Conservation (phyloP, 1,140 invertebrate genomes). For the Pseudomyrmex cubaensis region DNA sequence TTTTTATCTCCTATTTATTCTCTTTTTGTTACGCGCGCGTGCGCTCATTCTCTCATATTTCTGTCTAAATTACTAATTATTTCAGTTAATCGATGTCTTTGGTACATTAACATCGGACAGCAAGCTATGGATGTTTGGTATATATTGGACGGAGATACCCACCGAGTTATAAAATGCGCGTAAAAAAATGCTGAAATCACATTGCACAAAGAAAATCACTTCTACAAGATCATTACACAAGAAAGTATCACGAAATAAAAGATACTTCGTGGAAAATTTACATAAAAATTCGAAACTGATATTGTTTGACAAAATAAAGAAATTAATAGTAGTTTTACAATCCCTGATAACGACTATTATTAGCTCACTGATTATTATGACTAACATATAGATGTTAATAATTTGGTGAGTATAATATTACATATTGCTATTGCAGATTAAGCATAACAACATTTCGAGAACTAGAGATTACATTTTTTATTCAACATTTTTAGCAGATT, state of each 20-base stretch:
- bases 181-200: constrained; percentile 26
- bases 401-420: constrained; percentile 10
- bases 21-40: background rate
- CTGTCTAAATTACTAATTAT: constrained; percentile 72
- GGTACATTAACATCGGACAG: constrained; percentile 84
- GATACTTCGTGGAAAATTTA: background rate
- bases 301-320: constrained; percentile 13
- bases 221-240: constrained; percentile 6
- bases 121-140: constrained; percentile 75
- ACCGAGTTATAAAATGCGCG: constrained; percentile 72
- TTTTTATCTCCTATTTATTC: background rate
- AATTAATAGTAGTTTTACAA: constrained; percentile 23
- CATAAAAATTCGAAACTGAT: background rate
- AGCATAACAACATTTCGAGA: background rate
- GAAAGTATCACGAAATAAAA: background rate
- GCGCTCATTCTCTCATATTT: background rate
- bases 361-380: constrained; percentile 9
- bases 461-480: background rate
- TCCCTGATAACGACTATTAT: constrained; percentile 6
- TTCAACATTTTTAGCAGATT: constrained; percentile 5
- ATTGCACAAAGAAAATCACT: constrained; percentile 27
- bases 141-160: constrained; percentile 74
- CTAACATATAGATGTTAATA: constrained; percentile 18
- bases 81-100: constrained; percentile 83
- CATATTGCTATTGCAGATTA: constrained; percentile 27